Evolutionary conservation across 2,797 vertebrate genomes (phyloP), one percentile per base, ranked within the genome.

Genomic region (Botia almorhae): DNA sequence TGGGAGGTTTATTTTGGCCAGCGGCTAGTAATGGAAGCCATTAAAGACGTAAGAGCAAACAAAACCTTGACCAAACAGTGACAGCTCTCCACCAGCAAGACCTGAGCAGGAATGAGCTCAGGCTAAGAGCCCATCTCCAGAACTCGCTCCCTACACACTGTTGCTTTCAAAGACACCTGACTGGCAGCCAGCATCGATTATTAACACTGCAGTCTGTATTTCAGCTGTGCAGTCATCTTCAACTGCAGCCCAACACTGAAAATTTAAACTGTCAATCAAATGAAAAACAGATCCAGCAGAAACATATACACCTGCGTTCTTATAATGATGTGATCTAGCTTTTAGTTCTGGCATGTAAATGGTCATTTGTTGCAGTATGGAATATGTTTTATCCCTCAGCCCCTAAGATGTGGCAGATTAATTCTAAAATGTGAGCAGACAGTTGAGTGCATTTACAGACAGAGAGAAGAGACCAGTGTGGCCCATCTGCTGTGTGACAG

Each of bases 401-500:
- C 26, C 7, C 8, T 67, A 26, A 68, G 63, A 26, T 43, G 74
- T 56, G 74, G 33, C 12, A 39, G 48, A 29, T 76, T 61, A 39
- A 55, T 65, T 67, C 19, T 76, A 14, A 67, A 76, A 68, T 43
- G 33, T 68, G 74, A 56, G n/a, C 43, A 51, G 51, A 56, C 63
- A 68, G 63, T 67, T 68, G 19, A 68, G 80, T 55, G 56, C 17
- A 58, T 69, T 23, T 21, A 50, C 16, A 61, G 55, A 83, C 33
- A 56, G 75, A 60, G 64, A 64, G 58, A 58, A 63, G 75, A 69
- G 76, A 69, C 26, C 81, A 51, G 36, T 43, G 70, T 29, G 16
- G 64, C 56, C 81, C 81, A 83, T 83, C 81, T 83, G 81, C 64
- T 82, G n/a, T 68, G 73, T 58, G 51, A 73, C 12, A 64, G 58